phyloP scores from a whole-genome alignment of 2,888 invertebrate species.

The Euzophera pinguis region DNA sequence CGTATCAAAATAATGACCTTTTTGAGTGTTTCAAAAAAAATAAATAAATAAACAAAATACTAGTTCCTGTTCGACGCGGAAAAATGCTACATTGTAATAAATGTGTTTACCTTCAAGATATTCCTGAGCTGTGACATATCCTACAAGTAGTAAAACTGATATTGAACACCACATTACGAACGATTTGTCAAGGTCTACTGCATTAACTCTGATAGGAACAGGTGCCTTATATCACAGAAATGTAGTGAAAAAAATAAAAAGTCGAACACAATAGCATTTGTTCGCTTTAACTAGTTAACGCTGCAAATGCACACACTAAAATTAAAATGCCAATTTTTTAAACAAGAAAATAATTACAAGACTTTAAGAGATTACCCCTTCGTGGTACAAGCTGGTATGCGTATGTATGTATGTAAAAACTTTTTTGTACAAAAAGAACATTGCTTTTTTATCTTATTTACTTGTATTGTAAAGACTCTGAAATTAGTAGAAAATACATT shows the following conservation, averaged over 20 bases:
- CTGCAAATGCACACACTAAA: slow-evolving; percentile 22
- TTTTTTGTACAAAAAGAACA: no score
- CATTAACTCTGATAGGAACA: slow-evolving; percentile 28
- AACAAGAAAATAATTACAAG: no score
- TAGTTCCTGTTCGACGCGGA: no score
- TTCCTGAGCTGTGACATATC: slow-evolving; percentile 38
- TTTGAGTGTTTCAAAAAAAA: no score
- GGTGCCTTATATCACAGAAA: slow-evolving; percentile 51
- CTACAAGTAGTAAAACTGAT: slow-evolving; percentile 28
- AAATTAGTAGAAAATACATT: no score
- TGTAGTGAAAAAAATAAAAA: slow-evolving; percentile 36
- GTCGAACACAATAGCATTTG: slow-evolving; percentile 50
- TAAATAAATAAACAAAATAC: neutral
- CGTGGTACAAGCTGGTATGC: no score
- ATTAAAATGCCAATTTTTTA: no score
- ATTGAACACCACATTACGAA: slow-evolving; percentile 23
- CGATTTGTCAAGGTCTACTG: slow-evolving; percentile 19
- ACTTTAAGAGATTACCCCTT: no score
- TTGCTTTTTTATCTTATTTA: no score
- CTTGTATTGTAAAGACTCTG: no score
- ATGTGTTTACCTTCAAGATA: slow-evolving; percentile 46
- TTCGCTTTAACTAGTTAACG: slow-evolving; percentile 42
- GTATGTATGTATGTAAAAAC: no score
- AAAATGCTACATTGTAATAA: slow-evolving; percentile 8
- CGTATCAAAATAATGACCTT: no score